Evolutionary conservation across 2,888 invertebrate species (phyloP), one percentile per base, ranked within the genome.

Genomic region (Megalurothrips usitatus): DNA sequence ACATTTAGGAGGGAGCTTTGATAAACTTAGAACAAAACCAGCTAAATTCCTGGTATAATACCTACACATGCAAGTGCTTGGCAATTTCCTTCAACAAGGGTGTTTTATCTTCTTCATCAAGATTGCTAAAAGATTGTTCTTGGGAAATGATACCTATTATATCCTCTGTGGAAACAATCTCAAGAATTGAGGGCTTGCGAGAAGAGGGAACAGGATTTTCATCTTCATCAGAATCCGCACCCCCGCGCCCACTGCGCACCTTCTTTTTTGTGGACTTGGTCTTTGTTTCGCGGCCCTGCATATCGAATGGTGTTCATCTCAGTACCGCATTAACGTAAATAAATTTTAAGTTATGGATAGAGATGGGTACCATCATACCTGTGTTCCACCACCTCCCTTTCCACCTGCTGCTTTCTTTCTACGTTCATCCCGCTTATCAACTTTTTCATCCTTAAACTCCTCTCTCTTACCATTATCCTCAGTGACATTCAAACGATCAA

Each of bases 241-340:
- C 92, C 80, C 91, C 91, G 78, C 90, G 89, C 79, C 89, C 88
- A 85, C 89, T 89, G 85, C 82, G 83, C 80, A 82, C 84, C 86
- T 92, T 92, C 88, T 96, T 98, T 86, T 98, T 98, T 0, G 94
- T 94, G 2, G 96, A 94, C 86, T 96, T 97, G 0, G 96, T 97
- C 89, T 97, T 98, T 0, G 96, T 96, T 89, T 98, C 98, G 68
- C 98, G 90, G 0, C 98, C 98, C 87, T 86, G 82, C 79, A 43
- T 43, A 43, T 43, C 34, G 6, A 43, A 43, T 43, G 34, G 6
- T 43, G 34, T 43, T 43, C 6, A 23, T 79, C n/a, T 19, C 17
- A 28, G 28, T 58, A 17, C 43, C 9, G 52, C 12, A 58, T 58
- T 28, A 8, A 47, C 9, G 63, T 34, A 43, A 14, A 14, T 11